Percentiles rank a stretch among this genome's conserved stretches.
phyloP scores from a whole-genome alignment of 2,888 invertebrate genomes.

The Philopedon plagiatum region DNA sequence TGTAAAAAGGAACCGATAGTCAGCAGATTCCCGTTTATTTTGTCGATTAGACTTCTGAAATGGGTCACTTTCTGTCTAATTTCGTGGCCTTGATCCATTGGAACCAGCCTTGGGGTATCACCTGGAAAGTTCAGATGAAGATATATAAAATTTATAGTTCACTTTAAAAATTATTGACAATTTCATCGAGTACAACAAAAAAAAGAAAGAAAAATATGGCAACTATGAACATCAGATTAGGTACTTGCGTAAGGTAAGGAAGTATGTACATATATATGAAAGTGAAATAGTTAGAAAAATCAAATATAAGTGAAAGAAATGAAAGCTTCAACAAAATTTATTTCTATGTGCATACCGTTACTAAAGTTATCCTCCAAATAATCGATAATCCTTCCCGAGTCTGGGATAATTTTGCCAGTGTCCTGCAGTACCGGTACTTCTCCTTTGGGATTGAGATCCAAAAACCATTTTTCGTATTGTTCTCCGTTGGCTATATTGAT shows the following conservation, averaged over 20 bases:
- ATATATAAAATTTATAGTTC: too few species aligned
- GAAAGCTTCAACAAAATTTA: too few species aligned
- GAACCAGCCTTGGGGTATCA: constrained; percentile 54
- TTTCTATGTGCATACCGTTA: constrained; percentile 67
- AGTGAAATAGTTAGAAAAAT: too few species aligned
- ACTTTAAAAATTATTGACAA: too few species aligned
- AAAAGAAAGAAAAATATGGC: too few species aligned
- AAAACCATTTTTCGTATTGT: constrained; percentile 82
- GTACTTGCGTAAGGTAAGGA: too few species aligned
- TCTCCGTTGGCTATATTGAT: constrained; percentile 81
- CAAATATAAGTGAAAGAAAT: too few species aligned
- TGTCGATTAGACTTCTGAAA: constrained; percentile 76
- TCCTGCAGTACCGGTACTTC: constrained; percentile 85
- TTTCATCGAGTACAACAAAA: too few species aligned
- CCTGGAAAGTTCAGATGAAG: too few species aligned
- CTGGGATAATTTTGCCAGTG: constrained; percentile 79
- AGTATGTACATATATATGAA: too few species aligned
- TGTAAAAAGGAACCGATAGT: constrained; percentile 82
- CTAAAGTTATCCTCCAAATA: constrained; percentile 80
- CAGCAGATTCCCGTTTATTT: constrained; percentile 78
- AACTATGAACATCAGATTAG: too few species aligned
- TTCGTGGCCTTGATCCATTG: constrained; percentile 62
- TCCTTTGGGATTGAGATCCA: constrained; percentile 81
- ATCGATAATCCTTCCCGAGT: constrained; percentile 81
- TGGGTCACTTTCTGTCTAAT: constrained; percentile 73